Percentiles rank a stretch among this genome's conserved stretches.
Evolutionary conservation across 2,797 vertebrate genomes (phyloP).

Genomic region (Gymnothorax reevesii): DNA sequence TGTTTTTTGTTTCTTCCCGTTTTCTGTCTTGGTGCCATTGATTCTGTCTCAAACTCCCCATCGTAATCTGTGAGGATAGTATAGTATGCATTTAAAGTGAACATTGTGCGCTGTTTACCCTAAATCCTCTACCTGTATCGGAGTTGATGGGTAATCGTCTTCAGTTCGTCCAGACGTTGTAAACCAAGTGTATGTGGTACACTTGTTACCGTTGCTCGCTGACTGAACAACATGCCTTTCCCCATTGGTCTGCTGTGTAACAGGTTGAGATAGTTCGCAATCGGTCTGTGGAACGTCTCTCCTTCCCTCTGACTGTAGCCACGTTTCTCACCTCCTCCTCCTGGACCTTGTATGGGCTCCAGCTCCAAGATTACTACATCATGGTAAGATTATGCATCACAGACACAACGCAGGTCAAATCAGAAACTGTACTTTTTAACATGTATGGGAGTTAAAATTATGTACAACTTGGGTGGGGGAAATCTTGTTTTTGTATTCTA

Average conservation of each 20-base stretch:
- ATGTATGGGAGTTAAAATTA: neutral
- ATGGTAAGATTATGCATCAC: conserved; percentile 65
- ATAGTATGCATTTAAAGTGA: neutral
- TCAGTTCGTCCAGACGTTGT: neutral
- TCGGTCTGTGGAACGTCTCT: conserved; percentile 81
- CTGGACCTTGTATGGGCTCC: conserved; percentile 87
- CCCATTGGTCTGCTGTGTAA: neutral
- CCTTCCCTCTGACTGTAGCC: conserved; percentile 84
- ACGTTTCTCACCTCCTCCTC: conserved; percentile 87
- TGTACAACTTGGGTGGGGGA: neutral
- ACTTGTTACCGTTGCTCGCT: neutral
- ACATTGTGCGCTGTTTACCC: neutral
- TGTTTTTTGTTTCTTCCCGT: conserved; percentile 74
- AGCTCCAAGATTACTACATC: conserved; percentile 80
- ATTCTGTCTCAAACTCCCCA: conserved; percentile 34
- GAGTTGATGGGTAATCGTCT: neutral
- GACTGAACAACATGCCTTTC: neutral
- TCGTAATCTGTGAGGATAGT: conserved; percentile 12
- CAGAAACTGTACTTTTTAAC: neutral
- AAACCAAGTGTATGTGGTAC: neutral
- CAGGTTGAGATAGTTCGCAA: conserved; percentile 80
- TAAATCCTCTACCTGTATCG: neutral
- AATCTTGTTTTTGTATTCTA: neutral
- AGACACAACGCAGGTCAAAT: no score
- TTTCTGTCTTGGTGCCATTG: conserved; percentile 49